Evolutionary conservation across 2,797 vertebrate species (phyloP), one percentile per base, ranked within the genome.

Genomic region (Xenopus petersii): DNA sequence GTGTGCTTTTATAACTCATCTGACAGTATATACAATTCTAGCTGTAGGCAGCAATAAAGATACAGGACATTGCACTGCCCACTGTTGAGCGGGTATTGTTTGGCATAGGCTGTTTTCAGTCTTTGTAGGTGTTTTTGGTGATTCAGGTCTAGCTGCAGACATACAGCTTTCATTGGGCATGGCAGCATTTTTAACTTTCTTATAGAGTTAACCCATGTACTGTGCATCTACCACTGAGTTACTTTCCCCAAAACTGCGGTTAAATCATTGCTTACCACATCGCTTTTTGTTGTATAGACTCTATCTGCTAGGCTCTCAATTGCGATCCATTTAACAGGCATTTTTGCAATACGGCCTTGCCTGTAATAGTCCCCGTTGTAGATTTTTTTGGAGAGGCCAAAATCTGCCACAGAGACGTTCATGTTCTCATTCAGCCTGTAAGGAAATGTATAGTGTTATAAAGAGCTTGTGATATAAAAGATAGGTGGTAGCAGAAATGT

Each of bases 291-390:
- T 80, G 95, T 98, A 84, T 98, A 98, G 69, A 98, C 94, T 0
- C 95, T 88, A 80, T 97, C 95, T 0, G 95, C 95, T 82, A 98
- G 84, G 77, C 95, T 97, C 82, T 98, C 96, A 0, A 96, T 96
- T 33, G 96, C 96, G 1, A 96, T 96, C 96, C 96, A 98, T 79
- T 98, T 98, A 60, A 98, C 95, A 0, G 96, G 96, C 95, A 97
- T 97, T 84, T 97, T 96, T 51, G 95, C 95, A 76, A 96, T 96
- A 5, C 95, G 90, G 0, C 95, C 95, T 87, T 98, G 95, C 16
- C 95, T 87, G 86, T 98, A 98, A 83, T 96, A 98, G 81, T 96
- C 95, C 0, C 95, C 95, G 0, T 95, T 95, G 87, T 96, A 95
- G 83, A 97, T 94, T 90, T 97, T 97, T 88, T 96, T 97, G 24